A percentile compares a stretch with the other conserved stretches of the same genome.
phyloP scores from a whole-genome alignment of 2,797 vertebrate species.

The Cephalopachus bancanus region DNA sequence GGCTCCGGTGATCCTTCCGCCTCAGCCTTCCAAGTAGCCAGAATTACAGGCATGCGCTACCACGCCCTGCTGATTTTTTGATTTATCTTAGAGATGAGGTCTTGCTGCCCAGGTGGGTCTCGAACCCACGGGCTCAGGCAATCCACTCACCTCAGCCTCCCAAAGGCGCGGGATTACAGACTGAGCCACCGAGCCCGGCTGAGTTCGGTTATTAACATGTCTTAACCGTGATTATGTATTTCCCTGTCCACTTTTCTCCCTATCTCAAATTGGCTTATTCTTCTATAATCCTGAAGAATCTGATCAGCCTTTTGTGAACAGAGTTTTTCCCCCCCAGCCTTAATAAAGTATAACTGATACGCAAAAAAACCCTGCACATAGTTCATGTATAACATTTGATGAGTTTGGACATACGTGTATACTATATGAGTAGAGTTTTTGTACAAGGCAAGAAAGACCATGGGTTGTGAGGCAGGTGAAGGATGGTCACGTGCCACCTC shows the following conservation, averaged over 20 bases:
- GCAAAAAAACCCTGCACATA: background rate
- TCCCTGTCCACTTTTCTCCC: background rate
- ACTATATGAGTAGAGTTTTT: background rate
- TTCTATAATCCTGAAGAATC: background rate
- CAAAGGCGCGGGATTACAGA: too few species aligned
- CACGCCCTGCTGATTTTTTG: too few species aligned
- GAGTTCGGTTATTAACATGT: background rate
- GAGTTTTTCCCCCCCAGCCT: background rate
- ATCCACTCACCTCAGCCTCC: too few species aligned
- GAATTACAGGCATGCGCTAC: too few species aligned
- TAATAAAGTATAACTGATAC: background rate
- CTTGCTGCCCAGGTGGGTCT: too few species aligned
- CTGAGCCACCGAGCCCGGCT: too few species aligned
- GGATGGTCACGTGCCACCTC: background rate
- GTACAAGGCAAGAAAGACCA: rapidly evolving
- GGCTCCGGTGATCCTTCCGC: too few species aligned
- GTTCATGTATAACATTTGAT: background rate
- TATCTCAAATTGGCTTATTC: background rate
- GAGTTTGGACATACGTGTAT: background rate
- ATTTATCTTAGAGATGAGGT: too few species aligned
- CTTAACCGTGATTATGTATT: background rate
- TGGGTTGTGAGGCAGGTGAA: too few species aligned
- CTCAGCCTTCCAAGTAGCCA: too few species aligned
- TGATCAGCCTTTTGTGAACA: background rate
- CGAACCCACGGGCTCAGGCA: too few species aligned